Conservation (phyloP, 2,113 vertebrate genomes). For the Heterotis niloticus region DNA sequence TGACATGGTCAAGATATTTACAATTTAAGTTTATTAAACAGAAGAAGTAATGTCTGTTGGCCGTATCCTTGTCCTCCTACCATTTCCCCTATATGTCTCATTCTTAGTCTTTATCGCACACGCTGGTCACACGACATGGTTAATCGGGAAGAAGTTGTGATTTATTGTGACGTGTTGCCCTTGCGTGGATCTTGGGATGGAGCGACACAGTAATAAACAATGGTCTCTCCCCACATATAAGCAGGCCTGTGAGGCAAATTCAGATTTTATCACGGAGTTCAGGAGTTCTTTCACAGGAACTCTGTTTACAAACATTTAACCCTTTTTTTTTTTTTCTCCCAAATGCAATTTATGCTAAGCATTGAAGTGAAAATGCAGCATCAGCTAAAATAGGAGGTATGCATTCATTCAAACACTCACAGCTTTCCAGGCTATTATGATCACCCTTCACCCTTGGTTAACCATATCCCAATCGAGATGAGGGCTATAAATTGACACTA, state of each 20-base stretch:
- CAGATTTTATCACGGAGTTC: not conserved
- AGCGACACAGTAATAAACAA: not conserved
- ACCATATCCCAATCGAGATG: constrained; percentile 12
- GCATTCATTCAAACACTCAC: no score
- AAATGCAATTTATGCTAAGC: not conserved
- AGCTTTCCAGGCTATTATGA: not conserved
- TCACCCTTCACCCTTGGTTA: constrained; percentile 21
- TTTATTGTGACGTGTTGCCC: not conserved
- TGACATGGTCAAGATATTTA: not conserved
- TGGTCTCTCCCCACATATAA: not conserved
- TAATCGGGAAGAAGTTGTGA: not conserved
- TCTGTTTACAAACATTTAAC: not conserved
- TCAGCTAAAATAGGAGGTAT: not conserved
- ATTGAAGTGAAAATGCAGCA: not conserved
- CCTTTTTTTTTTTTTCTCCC: constrained; percentile 17
- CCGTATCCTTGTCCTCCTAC: not conserved
- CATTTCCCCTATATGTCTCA: not conserved
- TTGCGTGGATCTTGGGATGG: not conserved
- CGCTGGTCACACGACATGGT: not conserved
- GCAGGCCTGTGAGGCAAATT: no score
- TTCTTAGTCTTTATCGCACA: not conserved
- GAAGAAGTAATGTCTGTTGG: not conserved
- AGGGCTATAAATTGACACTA: not conserved
- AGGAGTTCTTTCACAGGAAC: not conserved
- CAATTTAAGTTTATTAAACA: not conserved